phyloP scores from a whole-genome alignment of 2,888 invertebrate genomes.

The Tetragonisca angustula region DNA sequence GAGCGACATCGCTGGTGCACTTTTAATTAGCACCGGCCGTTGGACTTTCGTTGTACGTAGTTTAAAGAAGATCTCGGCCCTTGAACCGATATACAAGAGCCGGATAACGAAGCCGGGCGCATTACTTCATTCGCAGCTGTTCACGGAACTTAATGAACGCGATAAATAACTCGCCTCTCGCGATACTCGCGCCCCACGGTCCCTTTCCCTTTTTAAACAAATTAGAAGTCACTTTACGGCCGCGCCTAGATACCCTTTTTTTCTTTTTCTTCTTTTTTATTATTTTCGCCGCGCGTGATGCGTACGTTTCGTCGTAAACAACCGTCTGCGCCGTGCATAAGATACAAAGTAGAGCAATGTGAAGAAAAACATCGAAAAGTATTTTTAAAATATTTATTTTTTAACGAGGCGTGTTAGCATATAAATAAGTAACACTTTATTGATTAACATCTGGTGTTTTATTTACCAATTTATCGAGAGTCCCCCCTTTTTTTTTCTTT shows the following conservation, averaged over 20 bases:
- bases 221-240: conserved; percentile 30
- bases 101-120: neutral
- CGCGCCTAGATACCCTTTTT: too few species aligned
- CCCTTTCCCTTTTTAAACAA: conserved; percentile 29
- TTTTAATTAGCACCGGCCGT: conserved; percentile 6
- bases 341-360: too few species aligned
- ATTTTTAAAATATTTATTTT: too few species aligned
- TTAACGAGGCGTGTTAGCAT: too few species aligned
- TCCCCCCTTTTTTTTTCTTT: too few species aligned
- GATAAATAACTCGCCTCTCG: conserved; percentile 6
- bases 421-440: too few species aligned
- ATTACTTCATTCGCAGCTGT: conserved; percentile 25
- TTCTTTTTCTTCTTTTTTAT: conserved; percentile 7
- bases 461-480: too few species aligned
- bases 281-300: neutral
- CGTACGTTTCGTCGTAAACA: conserved; percentile 13
- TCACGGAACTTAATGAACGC: conserved; percentile 26
- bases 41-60: conserved; percentile 11
- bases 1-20: neutral
- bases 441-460: too few species aligned
- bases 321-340: conserved; percentile 1
- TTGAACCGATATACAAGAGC: conserved; percentile 12
- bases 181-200: neutral
- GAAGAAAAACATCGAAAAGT: too few species aligned
- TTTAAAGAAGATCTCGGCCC: conserved; percentile 9